A percentile compares a stretch with the other conserved stretches of the same genome.
phyloP scores from a whole-genome alignment of 2,888 invertebrate genomes.

The Serripes groenlandicus region DNA sequence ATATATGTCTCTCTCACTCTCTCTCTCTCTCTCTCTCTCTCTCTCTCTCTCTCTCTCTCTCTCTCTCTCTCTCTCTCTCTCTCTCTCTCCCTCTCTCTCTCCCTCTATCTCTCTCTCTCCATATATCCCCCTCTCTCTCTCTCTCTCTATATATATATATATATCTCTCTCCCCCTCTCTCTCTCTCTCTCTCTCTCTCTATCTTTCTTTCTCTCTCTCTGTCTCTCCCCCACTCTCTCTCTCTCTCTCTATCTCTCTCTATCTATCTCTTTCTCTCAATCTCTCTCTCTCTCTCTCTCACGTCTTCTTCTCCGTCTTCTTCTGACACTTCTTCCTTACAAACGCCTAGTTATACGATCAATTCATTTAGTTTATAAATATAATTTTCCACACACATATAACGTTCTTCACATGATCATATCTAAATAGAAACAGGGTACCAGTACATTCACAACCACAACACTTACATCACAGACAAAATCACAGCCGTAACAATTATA shows the following conservation, averaged over 20 bases:
- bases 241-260: constrained; percentile 1
- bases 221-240: too few species aligned
- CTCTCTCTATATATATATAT: too few species aligned
- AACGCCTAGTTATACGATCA: too few species aligned
- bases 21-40: neutral
- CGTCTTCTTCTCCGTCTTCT: neutral
- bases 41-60: neutral
- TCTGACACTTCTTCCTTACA: neutral
- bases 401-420: too few species aligned
- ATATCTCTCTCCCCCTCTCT: too few species aligned
- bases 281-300: neutral
- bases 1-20: neutral
- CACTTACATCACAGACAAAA: neutral
- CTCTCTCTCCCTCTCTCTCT: neutral
- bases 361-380: too few species aligned
- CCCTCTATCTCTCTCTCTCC: neutral
- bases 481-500: neutral
- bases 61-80: neutral
- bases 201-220: too few species aligned
- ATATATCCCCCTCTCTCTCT: neutral
- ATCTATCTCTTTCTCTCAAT: neutral
- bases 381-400: too few species aligned
- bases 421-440: too few species aligned
- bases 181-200: too few species aligned
- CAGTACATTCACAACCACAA: neutral